These are phyloP conservation scores for Lepidurus couesii DNA, from an alignment of 1,140 invertebrate species.

Conservation along the genomic window DNA sequence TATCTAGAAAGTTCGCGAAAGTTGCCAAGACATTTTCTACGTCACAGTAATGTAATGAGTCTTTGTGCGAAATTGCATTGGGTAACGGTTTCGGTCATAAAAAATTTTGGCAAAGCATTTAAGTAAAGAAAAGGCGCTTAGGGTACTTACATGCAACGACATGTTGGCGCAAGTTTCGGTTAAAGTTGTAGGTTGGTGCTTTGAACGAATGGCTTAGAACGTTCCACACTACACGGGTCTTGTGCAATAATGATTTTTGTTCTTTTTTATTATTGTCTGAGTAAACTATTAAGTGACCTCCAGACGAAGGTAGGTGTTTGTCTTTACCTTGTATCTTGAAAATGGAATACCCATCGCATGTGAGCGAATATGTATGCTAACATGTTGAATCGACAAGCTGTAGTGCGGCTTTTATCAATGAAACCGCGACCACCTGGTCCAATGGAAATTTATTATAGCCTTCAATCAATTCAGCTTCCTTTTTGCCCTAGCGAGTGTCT, in stretches of 20 bases:
- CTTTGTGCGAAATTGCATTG: background rate
- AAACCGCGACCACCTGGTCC: conserved; percentile 13
- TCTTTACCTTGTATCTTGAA: background rate
- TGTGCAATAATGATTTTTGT: background rate
- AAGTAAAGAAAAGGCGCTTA: too few species aligned
- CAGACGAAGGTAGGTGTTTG: background rate
- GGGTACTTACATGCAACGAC: too few species aligned
- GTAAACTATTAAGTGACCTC: background rate
- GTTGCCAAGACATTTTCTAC: background rate
- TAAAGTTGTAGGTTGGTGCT: too few species aligned
- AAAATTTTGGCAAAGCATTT: too few species aligned
- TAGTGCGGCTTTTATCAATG: conserved; percentile 14
- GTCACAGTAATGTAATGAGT: background rate
- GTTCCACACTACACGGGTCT: too few species aligned
- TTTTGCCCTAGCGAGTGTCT: background rate
- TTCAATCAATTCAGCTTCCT: conserved; percentile 3
- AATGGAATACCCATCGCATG: background rate
- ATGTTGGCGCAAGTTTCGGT: too few species aligned
- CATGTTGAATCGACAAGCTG: conserved; percentile 1
- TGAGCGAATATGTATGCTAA: background rate
- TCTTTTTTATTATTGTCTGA: background rate
- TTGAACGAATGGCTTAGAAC: too few species aligned
- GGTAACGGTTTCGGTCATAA: background rate
- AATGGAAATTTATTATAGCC: conserved; percentile 1
- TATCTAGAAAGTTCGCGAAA: conserved; percentile 9